A percentile compares a stretch with the other conserved stretches of the same genome.
Evolutionary conservation across 2,888 invertebrate species (phyloP).

Genomic region (Siphlonurus alternatus): DNA sequence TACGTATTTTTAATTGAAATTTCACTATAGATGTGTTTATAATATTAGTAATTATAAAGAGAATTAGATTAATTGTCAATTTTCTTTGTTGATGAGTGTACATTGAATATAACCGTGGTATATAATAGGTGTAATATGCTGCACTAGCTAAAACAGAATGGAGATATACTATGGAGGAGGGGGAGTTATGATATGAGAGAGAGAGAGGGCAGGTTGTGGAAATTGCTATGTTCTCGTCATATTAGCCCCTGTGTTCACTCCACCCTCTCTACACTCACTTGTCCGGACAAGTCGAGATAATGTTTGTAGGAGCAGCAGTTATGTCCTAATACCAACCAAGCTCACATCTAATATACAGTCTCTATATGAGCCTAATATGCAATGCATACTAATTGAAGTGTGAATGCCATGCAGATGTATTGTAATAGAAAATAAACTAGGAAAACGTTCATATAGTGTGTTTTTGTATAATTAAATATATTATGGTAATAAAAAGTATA

Average conservation of each 20-base stretch:
- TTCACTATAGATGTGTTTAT: too few species aligned
- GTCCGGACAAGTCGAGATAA: too few species aligned
- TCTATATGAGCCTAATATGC: neutral
- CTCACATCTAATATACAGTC: too few species aligned
- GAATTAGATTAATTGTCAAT: too few species aligned
- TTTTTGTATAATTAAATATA: neutral
- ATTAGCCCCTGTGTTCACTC: neutral
- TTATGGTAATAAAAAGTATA: too few species aligned
- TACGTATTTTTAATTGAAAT: too few species aligned
- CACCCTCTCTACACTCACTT: neutral
- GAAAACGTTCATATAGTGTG: neutral
- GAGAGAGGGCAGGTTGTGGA: neutral
- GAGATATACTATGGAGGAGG: too few species aligned
- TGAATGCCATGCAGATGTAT: neutral
- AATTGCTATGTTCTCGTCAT: neutral
- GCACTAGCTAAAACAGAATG: neutral
- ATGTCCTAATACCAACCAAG: too few species aligned
- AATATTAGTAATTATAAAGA: too few species aligned
- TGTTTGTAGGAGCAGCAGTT: too few species aligned
- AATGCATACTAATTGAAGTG: neutral
- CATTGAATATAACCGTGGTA: neutral
- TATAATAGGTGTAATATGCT: neutral
- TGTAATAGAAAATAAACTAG: neutral
- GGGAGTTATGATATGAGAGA: too few species aligned
- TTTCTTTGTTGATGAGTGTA: neutral